phyloP scores from a whole-genome alignment of 2,888 invertebrate species.

The Hirtodrosophila trivittata region DNA sequence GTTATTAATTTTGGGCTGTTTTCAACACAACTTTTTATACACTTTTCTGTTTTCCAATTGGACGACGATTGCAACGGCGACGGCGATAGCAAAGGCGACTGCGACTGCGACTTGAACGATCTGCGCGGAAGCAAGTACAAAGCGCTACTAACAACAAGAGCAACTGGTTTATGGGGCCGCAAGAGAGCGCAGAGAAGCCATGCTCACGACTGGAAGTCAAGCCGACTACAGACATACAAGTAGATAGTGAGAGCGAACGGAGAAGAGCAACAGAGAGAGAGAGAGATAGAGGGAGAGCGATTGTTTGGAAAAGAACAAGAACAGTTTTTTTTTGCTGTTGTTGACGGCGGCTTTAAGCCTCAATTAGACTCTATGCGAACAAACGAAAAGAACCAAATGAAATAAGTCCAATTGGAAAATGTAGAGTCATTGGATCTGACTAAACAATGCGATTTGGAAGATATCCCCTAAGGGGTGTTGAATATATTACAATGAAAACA shows the following conservation, averaged over 20 bases:
- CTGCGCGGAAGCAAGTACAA: constrained; percentile 61
- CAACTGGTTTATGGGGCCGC: constrained; percentile 65
- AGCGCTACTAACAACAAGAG: constrained; percentile 67
- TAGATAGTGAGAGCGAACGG: constrained; percentile 14
- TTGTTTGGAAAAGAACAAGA: constrained; percentile 14
- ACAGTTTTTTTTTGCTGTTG: constrained; percentile 16
- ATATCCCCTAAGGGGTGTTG: too few species aligned
- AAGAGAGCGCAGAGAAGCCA: constrained; percentile 13
- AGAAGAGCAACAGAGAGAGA: constrained; percentile 8
- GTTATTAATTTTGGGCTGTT: constrained; percentile 15
- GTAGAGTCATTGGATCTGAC: too few species aligned
- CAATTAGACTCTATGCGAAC: constrained; percentile 33
- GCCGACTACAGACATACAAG: too few species aligned
- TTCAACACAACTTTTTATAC: constrained; percentile 52
- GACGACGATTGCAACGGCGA: constrained; percentile 31
- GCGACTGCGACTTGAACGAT: constrained; percentile 46
- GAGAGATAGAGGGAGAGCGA: constrained; percentile 26
- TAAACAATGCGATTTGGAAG: too few species aligned
- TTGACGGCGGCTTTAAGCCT: constrained; percentile 46
- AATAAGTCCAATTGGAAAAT: constrained; percentile 1
- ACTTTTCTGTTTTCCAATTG: constrained; percentile 66
- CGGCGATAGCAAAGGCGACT: constrained; percentile 13
- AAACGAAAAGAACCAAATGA: constrained; percentile 13
- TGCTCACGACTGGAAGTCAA: constrained; percentile 49
- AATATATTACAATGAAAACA: too few species aligned